Evolutionary conservation across 2,797 vertebrate species (phyloP).

Genomic region (Cichlasoma orientale): DNA sequence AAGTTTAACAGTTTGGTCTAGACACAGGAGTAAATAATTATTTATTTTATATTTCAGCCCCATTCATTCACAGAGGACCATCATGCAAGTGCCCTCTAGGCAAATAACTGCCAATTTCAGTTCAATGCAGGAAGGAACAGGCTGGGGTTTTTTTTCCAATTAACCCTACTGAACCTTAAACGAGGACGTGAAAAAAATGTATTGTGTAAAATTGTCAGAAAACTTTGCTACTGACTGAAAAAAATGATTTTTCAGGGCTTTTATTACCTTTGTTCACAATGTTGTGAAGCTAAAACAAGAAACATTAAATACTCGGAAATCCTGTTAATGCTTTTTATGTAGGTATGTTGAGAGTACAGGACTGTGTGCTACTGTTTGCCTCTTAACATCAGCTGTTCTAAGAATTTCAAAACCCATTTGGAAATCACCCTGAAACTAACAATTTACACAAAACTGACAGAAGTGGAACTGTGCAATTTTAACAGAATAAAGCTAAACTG

Average conservation of each 20-base stretch:
- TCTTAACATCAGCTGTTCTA: background rate
- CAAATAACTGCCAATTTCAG: background rate
- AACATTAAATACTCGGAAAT: background rate
- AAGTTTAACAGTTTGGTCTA: background rate
- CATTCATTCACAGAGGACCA: background rate
- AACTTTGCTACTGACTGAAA: background rate
- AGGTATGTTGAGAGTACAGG: background rate
- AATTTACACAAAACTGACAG: background rate
- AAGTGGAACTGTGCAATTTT: background rate
- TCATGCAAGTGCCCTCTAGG: background rate
- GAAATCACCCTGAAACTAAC: background rate
- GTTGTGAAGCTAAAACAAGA: background rate
- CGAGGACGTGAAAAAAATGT: background rate
- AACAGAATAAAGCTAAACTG: background rate
- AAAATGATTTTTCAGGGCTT: background rate
- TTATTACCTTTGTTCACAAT: background rate
- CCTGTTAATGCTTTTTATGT: background rate
- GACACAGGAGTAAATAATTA: background rate
- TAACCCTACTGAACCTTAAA: background rate
- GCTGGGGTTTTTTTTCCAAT: background rate
- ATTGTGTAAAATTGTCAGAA: background rate
- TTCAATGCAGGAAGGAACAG: background rate
- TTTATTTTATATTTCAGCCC: background rate
- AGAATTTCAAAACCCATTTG: too few relatives aligned
- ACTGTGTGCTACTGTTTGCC: background rate